Evolutionary conservation across 2,888 invertebrate genomes (phyloP).

Genomic region (Dilophus febrilis): DNA sequence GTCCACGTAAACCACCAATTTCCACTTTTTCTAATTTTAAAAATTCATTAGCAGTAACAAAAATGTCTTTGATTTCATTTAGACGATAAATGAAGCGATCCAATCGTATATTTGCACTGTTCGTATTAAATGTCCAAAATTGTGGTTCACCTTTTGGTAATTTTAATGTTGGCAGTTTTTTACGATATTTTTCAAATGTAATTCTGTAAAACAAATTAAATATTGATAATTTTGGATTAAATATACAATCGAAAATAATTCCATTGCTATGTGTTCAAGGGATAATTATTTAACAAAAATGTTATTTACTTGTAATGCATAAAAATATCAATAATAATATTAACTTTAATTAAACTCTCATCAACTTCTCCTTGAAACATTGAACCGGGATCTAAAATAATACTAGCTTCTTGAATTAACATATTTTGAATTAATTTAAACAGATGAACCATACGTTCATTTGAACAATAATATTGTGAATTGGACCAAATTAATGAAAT

Average conservation of each 20-base stretch:
- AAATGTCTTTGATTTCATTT: constrained; percentile 45
- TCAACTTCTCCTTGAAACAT: constrained; percentile 77
- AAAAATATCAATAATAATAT: constrained; percentile 27
- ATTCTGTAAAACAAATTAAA: background rate
- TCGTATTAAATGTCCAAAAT: constrained; percentile 59
- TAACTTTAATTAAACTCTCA: constrained; percentile 48
- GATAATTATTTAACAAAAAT: too few species aligned
- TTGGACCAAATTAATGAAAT: constrained; percentile 74
- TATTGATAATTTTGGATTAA: background rate
- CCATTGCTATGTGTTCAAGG: too few species aligned
- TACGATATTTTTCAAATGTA: constrained; percentile 18
- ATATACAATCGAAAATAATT: too few species aligned
- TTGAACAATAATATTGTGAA: constrained; percentile 56
- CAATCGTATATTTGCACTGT: constrained; percentile 50
- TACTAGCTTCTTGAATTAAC: constrained; percentile 54
- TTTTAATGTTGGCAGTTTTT: constrained; percentile 37
- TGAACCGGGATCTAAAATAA: constrained; percentile 56
- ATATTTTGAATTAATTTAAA: constrained; percentile 67
- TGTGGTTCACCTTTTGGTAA: constrained; percentile 38
- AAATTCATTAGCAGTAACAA: constrained; percentile 64
- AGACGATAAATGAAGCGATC: constrained; percentile 46
- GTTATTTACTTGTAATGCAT: constrained; percentile 4
- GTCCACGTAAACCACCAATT: constrained; percentile 32
- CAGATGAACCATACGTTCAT: constrained; percentile 48
- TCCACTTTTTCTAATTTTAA: constrained; percentile 73